Base-by-base conservation (phyloP, 2,888 invertebrate genomes). In the Melieria omissa region DNA sequence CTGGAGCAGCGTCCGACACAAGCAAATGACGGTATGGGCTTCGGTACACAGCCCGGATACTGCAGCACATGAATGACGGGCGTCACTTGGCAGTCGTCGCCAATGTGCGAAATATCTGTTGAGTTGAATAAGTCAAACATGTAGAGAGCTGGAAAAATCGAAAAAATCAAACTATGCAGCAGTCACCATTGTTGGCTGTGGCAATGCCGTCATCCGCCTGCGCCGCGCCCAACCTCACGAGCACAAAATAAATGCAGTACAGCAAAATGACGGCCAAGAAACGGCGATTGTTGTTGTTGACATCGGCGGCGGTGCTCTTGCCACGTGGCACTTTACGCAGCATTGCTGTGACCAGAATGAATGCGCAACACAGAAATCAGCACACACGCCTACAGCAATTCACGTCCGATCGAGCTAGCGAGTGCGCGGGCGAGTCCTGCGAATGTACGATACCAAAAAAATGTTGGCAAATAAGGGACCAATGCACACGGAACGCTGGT, bases 1-100 rank as follows among this genome's bases (percentile, higher is more conserved):
- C 96, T 96, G 68, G 94, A 93, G 86, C 97, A 97, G 81, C 93
- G 91, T 70, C 97, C 97, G 74, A 94, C 93, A 82, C 97, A 97
- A 29, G 96, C 96, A 85, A 95, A 97, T 74, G 96, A 96, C 3
- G 97, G 96, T 80, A 97, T 96, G 0, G 95, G 95, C 86, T 96
- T 96, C 6, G 96, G 95, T 58, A 95, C 92, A 86, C 97, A 97
- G 72, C 97, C 96, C 4, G 95, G 94, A 87, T 95, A 95, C 84
- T 95, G 94, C 46, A 97, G 88, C 9, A 96, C 94, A 86, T 97
- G 96, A 76, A 97, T 94, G 45, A 97, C 96, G 2, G 96, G 96
- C 4, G 95, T 95, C 80, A 97, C 92, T 86, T 95, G 93, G 82
- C 97, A 97, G 84, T 96, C 95, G 84, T 95, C 96, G 4, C 85